Evolutionary conservation across 2,888 invertebrate species (phyloP), one percentile per base, ranked within the genome.

Genomic region (Heteromyza rotundicornis): DNA sequence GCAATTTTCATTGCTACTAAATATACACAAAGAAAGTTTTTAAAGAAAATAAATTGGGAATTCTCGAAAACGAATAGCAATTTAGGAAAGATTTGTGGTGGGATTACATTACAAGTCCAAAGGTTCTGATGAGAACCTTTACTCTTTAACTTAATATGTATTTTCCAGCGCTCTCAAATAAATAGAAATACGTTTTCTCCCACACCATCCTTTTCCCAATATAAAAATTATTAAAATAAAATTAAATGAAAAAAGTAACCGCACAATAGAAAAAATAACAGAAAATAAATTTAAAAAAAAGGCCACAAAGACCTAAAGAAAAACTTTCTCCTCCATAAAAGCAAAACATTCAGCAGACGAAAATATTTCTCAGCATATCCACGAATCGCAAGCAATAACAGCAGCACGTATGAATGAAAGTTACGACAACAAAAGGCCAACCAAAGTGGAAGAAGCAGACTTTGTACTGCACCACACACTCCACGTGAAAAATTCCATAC

Each of bases 321-420:
- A 77, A 77, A 77, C 77, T 77, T 77, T 77, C 77, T 75, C 77
- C 77, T 65, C 68, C 66, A 66, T 65, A 64, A 53, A 49, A 16
- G 14, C 27, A 50, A 60, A 64, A 61, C 67, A 66, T 22, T 27
- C 60, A 64, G 12, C 61, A 61, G n/a, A 36, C 60, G 61, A 35
- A 19, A 54, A 57, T 36, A 58, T 19, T 58, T 23, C 47, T 14
- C 19, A 59, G 14, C 40, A 44, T n/a, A 27, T 51, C 56, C 44
- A 35, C 50, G 47, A 47, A 59, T 47, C 54, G 44, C 1, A 20
- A 35, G 22, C 16, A 51, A 17, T 12, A 55, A 54, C 47, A 50
- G 40, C 44, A 62, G 51, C 55, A 62, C 64, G 60, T 65, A 71
- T 76, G 77, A 77, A 77, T 78, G 79, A 78, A 77, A 77, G 77